Conservation (phyloP, 2,113 vertebrate species). For the Ammospiza caudacuta region DNA sequence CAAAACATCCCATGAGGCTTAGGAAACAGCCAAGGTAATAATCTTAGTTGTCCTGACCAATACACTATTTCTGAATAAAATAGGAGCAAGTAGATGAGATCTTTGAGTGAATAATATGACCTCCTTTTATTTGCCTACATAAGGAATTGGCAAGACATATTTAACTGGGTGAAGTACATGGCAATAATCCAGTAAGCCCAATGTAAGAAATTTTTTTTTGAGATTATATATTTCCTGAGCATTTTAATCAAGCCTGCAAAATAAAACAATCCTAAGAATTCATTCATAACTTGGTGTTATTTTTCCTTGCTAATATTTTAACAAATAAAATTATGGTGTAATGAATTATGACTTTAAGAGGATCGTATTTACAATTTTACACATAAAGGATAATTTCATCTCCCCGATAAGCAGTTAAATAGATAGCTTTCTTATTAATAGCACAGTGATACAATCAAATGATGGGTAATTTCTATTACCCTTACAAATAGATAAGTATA, state of each 20-base stretch:
- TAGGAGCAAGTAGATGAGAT: neutral
- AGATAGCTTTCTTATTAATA: constrained; percentile 59
- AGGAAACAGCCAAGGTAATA: neutral
- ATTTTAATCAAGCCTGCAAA: neutral
- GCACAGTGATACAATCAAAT: constrained; percentile 37
- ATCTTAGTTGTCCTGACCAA: neutral
- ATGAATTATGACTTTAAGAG: neutral
- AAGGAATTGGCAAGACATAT: neutral
- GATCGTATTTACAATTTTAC: neutral
- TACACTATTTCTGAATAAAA: neutral
- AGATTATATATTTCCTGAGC: neutral
- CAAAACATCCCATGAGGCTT: neutral
- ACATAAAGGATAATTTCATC: neutral
- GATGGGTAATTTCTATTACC: constrained; percentile 62
- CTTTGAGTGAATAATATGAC: neutral
- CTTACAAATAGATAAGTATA: constrained; percentile 66
- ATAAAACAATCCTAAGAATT: neutral
- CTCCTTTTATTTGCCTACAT: neutral
- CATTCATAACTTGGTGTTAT: neutral
- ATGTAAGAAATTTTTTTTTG: neutral
- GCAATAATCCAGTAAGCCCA: neutral
- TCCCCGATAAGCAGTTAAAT: constrained; percentile 44
- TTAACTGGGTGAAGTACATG: neutral
- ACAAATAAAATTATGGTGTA: neutral
- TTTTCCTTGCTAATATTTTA: neutral